A percentile compares a stretch with the other conserved stretches of the same genome.
These are phyloP conservation scores for Nymphicus hollandicus DNA, from an alignment of 2,113 vertebrate species.

Conservation along the genomic window DNA sequence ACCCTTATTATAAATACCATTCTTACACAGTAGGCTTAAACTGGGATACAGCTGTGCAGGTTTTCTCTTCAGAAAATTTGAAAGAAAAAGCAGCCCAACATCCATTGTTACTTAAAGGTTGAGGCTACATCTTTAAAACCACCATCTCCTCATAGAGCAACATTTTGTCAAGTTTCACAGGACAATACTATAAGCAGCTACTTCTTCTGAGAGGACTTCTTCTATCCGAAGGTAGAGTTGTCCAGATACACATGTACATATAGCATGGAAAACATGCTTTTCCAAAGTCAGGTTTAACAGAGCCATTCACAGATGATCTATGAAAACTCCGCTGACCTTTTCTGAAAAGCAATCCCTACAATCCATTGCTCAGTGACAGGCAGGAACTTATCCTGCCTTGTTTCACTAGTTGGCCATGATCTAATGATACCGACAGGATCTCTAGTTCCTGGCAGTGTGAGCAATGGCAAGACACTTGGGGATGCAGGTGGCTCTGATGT, in stretches of 20 bases:
- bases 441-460: neutral
- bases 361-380: neutral
- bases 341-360: neutral
- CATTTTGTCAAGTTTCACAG: neutral
- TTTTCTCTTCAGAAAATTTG: neutral
- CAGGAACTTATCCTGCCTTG: neutral
- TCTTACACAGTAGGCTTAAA: neutral
- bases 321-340: neutral
- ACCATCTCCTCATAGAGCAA: neutral
- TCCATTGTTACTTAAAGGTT: neutral
- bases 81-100: neutral
- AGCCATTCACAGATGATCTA: neutral
- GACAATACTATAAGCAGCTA: neutral
- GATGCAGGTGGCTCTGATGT: neutral
- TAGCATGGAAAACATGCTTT: neutral
- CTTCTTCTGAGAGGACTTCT: neutral
- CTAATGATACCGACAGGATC: neutral
- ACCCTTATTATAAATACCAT: neutral
- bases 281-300: neutral
- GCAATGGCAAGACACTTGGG: neutral
- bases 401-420: neutral
- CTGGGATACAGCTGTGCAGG: neutral
- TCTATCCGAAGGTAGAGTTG: neutral
- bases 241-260: neutral
- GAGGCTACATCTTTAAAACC: neutral